Conservation (phyloP, 2,888 invertebrate species). For the Pandemis heparana region DNA sequence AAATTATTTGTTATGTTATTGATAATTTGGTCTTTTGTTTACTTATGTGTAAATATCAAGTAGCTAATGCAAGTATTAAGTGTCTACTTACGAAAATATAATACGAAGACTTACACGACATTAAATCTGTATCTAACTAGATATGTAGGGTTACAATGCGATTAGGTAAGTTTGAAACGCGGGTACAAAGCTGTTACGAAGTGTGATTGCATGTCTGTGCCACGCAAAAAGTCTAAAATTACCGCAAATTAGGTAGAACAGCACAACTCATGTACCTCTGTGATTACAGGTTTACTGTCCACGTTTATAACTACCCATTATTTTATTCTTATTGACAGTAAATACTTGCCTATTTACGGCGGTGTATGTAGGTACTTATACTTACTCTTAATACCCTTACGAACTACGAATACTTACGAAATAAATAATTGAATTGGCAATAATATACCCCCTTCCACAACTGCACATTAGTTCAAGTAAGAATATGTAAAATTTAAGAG, state of each 20-base stretch:
- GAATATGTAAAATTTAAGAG: too few relatives aligned
- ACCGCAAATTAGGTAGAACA: conserved; percentile 38
- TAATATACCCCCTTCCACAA: too few relatives aligned
- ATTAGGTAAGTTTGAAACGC: conserved; percentile 39
- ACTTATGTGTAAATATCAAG: too few relatives aligned
- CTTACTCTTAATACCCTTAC: neutral
- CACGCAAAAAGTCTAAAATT: conserved; percentile 43
- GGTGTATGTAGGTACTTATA: neutral
- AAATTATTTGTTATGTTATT: too few relatives aligned
- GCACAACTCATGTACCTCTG: conserved; percentile 26
- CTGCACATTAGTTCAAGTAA: too few relatives aligned
- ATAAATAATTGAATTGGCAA: too few relatives aligned
- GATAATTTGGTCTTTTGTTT: too few relatives aligned
- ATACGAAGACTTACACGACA: neutral
- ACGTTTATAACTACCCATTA: conserved; percentile 32
- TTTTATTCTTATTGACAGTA: conserved; percentile 11
- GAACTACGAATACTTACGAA: neutral
- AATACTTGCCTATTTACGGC: neutral
- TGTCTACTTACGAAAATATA: neutral
- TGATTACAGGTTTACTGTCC: conserved; percentile 39
- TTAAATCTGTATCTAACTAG: neutral
- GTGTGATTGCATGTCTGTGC: conserved; percentile 38
- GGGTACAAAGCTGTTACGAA: conserved; percentile 36
- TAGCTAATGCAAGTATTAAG: neutral
- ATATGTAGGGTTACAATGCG: conserved; percentile 11